Conservation (phyloP, 1,140 invertebrate genomes). For the Venustaconcha ellipsiformis region DNA sequence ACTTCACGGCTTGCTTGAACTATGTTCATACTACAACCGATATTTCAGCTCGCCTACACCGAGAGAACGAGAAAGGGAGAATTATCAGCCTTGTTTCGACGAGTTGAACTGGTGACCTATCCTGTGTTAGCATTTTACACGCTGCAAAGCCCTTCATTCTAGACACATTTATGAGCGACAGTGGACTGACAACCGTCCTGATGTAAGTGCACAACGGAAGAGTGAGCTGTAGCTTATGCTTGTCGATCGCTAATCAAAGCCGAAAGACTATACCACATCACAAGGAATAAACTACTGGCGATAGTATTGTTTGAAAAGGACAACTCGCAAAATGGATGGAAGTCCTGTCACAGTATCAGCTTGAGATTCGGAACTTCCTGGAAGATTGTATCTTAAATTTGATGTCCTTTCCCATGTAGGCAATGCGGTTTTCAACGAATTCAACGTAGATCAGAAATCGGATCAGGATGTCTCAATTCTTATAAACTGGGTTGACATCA, state of each 20-base stretch:
- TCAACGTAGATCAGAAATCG: too few relatives aligned
- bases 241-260: constrained; percentile 63
- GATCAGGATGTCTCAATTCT: too few relatives aligned
- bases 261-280: constrained; percentile 69
- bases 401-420: too few relatives aligned
- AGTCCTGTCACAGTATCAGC: too few relatives aligned
- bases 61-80: constrained; percentile 31
- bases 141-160: constrained; percentile 1
- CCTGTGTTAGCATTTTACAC: background rate
- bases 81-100: constrained; percentile 36
- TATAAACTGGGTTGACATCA: too few relatives aligned
- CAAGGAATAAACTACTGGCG: constrained; percentile 37
- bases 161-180: constrained; percentile 32
- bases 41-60: constrained; percentile 29
- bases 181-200: constrained; percentile 28
- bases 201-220: constrained; percentile 29
- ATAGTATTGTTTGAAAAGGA: constrained; percentile 10
- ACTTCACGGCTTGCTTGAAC: constrained; percentile 48
- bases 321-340: too few relatives aligned
- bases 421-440: too few relatives aligned
- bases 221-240: constrained; percentile 69
- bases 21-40: constrained; percentile 45
- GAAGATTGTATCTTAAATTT: too few relatives aligned
- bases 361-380: too few relatives aligned
- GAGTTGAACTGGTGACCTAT: constrained; percentile 22